Evolutionary conservation across 53 echinoderm and acorn worm genomes (phyloP), one percentile per base, ranked within the genome.

Genomic region (Pentamera pediparva): DNA sequence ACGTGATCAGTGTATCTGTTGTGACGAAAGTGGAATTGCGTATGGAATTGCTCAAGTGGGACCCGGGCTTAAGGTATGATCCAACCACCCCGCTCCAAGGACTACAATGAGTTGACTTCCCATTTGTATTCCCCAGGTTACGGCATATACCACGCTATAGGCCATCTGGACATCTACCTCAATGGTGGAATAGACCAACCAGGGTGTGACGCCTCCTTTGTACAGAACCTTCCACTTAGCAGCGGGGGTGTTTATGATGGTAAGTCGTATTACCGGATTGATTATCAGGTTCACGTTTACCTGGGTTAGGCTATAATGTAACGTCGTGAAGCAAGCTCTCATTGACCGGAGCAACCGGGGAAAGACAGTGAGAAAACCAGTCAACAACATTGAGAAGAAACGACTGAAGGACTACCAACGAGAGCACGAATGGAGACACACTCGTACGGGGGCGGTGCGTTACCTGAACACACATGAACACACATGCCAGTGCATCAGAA

Each of bases 91-190:
- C n/a, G 15, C 3, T 45, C n/a, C 47, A 45, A 17, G 47, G 47
- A 17, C 47, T 45, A n/a, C 13, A 13, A 18, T 13, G 15, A n/a
- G 15, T 45, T 13, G 15, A 45, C 13, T 17, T n/a, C 47, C 13
- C 13, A 45, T n/a, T 5, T 25, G 11, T 56, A n/a, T 40, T 38
- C 13, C 12, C n/a, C 19, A 83, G 84, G 84, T 10, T 69, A 77
- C 34, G 84, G 84, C 3, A 83, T 78, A 24, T 70, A 70, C 18
- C 37, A 70, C 34, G 51, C 84, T 28, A 25, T 33, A 2, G 84
- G 84, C 3, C 84, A 84, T 25, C 27, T 84, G 61, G 84, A 84
- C 52, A 78, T 84, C 53, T 84, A 78, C 71, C 60, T 51, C 12
- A 84, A 84, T 25, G 73, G 78, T 9, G 84, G 84, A 2, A 41